Base-by-base conservation (phyloP, 2,888 invertebrate species). In the Dryocosmus kuriphilus region DNA sequence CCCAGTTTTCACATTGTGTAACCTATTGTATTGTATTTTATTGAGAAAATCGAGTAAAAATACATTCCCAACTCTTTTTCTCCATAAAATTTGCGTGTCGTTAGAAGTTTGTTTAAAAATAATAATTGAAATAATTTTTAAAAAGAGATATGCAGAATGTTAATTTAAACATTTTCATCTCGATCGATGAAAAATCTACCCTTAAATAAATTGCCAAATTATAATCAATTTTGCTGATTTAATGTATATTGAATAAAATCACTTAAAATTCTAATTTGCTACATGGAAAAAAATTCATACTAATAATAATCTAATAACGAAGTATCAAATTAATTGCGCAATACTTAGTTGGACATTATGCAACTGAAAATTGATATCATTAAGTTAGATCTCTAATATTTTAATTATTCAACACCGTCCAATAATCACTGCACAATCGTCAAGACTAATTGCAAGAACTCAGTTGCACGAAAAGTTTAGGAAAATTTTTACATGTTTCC, bases 321-420 rank as follows among this genome's bases (percentile, higher is more conserved):
- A 51, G 51, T 51, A 51, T 51, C 51, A n/a, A 51, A 8, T 51
- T n/a, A n/a, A 51, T 51, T 51, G 51, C 51, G n/a, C 51, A 51
- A 51, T 51, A 8, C n/a, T n/a, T 7, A 51, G n/a, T 51, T 51
- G n/a, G 51, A n/a, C 8, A 19, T 51, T 51, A 51, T 51, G 41
- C 41, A 67, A 67, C 65, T 67, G 65, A 67, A 67, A 67, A 67
- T 41, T 41, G 41, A 67, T 41, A 67, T 65, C 65, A 24, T 57
- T 24, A 57, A 62, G 32, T 62, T 32, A 7, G 62, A n/a, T 32
- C 30, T 62, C 62, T 32, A 32, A 62, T 32, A 30, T 62, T 63
- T 63, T 63, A 35, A 32, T 63, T 32, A 35, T 22, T 35, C 30
- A 63, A 63, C 62, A 63, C 32, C 62, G 30, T 62, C 62, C 32